Evolutionary conservation across 2,888 invertebrate genomes (phyloP), one percentile per base, ranked within the genome.

Genomic region (Tyria jacobaeae): DNA sequence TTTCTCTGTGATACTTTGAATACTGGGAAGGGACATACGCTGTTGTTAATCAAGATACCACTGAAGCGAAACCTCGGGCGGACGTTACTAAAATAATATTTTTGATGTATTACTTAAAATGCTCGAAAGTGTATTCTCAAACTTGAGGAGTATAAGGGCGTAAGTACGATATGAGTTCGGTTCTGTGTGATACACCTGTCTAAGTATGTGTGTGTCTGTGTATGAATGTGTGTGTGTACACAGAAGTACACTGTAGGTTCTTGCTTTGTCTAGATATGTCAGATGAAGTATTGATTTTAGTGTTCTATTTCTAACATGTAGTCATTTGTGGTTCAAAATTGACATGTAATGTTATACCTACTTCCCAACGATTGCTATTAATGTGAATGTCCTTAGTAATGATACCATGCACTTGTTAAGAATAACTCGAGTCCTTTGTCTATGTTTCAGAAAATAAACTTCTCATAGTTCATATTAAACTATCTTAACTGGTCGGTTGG

Each of bases 111-210:
- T 53, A 5, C 78, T 60, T 79, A 68, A 64, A 68, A 74, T 82
- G 79, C 63, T 75, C 57, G 51, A 21, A 52, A 80, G 76, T 91
- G 89, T 87, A 88, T 81, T 77, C 85, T 87, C 83, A 79, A 81
- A 80, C 77, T 74, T 78, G 78, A 75, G 84, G 81, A 80, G 83
- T 85, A 89, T 83, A 92, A 94, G 90, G 92, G 84, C 92, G 90
- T 92, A 93, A 89, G 91, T 92, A 87, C 90, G 91, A 92, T 93
- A 93, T 93, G 93, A 92, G 91, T 89, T 91, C 83, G 86, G 89
- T 82, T 84, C 82, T 80, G 68, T 78, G 79, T 84, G 78, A 81
- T 86, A 85, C 85, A 88, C 85, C 76, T 80, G 78, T 66, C 66
- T 41, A 72, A 68, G 70, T 78, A 76, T 87, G 85, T 88, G 86